A percentile compares a stretch with the other conserved stretches of the same genome.
phyloP scores from a whole-genome alignment of 2,113 vertebrate genomes.

The Corvus moneduloides region DNA sequence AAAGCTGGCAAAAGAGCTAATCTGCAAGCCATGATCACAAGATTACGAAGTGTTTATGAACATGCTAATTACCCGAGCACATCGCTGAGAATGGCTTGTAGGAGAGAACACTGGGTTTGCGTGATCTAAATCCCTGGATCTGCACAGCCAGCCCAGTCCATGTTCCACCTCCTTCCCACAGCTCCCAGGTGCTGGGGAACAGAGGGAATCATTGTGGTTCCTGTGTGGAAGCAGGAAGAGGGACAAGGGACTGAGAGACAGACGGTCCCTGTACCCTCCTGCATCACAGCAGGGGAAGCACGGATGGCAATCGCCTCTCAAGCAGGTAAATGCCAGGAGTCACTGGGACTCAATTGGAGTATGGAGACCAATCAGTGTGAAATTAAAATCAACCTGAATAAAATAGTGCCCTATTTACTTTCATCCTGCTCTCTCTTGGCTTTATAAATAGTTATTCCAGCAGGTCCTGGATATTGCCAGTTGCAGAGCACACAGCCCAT shows the following conservation, averaged over 20 bases:
- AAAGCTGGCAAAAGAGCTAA: conserved; percentile 69
- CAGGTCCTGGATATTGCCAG: neutral
- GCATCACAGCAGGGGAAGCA: neutral
- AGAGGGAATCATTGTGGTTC: fast-evolving
- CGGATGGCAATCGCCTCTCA: fast-evolving
- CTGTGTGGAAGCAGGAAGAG: neutral
- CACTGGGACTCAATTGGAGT: neutral
- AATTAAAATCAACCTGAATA: neutral
- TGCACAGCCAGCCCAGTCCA: fast-evolving
- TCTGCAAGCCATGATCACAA: conserved; percentile 69
- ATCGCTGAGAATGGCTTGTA: conserved; percentile 50
- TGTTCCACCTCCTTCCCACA: neutral
- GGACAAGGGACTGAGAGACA: neutral
- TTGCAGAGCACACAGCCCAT: neutral
- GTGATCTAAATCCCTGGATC: conserved; percentile 4
- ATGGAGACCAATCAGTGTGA: neutral
- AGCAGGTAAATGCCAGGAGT: neutral
- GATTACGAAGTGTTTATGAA: conserved; percentile 69
- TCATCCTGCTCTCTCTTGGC: neutral
- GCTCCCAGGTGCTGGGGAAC: neutral
- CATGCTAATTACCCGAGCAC: conserved; percentile 59
- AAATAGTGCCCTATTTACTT: neutral
- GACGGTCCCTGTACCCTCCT: neutral
- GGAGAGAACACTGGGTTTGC: neutral
- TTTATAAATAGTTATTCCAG: neutral